phyloP scores from a whole-genome alignment of 2,888 invertebrate species.

The Acheta domesticus region DNA sequence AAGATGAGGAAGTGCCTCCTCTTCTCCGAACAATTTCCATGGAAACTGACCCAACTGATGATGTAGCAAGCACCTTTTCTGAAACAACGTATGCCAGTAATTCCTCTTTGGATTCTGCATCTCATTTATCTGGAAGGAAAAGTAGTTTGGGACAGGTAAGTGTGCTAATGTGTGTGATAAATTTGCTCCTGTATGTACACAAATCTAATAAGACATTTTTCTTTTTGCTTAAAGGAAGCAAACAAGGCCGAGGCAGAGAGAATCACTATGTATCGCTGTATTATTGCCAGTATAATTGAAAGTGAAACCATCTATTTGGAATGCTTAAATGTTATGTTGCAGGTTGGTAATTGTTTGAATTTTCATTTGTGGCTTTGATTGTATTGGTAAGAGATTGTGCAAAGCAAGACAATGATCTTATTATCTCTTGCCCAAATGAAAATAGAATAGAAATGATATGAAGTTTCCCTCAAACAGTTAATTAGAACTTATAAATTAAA shows the following conservation, averaged over 20 bases:
- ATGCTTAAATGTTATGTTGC: slow-evolving; percentile 82
- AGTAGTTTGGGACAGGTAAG: neutral
- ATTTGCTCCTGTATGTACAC: too few relatives aligned
- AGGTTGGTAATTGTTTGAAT: slow-evolving; percentile 55
- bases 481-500: too few relatives aligned
- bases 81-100: slow-evolving; percentile 46
- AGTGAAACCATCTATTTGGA: slow-evolving; percentile 89
- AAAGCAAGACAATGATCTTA: too few relatives aligned
- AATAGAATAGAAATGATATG: too few relatives aligned
- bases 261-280: slow-evolving; percentile 81
- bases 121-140: slow-evolving; percentile 39
- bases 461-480: too few relatives aligned
- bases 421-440: too few relatives aligned
- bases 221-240: slow-evolving; percentile 43
- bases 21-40: slow-evolving; percentile 60
- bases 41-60: slow-evolving; percentile 49
- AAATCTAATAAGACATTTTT: too few relatives aligned
- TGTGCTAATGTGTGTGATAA: neutral
- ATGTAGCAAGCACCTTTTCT: slow-evolving; percentile 44
- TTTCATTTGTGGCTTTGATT: too few relatives aligned
- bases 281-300: slow-evolving; percentile 84
- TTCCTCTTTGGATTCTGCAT: slow-evolving; percentile 51
- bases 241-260: slow-evolving; percentile 70
- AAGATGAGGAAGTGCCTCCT: slow-evolving; percentile 54
- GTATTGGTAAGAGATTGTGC: too few relatives aligned